A percentile compares a stretch with the other conserved stretches of the same genome.
Conservation (phyloP, 2,888 invertebrate genomes). For the Scaptomyza reducta region DNA sequence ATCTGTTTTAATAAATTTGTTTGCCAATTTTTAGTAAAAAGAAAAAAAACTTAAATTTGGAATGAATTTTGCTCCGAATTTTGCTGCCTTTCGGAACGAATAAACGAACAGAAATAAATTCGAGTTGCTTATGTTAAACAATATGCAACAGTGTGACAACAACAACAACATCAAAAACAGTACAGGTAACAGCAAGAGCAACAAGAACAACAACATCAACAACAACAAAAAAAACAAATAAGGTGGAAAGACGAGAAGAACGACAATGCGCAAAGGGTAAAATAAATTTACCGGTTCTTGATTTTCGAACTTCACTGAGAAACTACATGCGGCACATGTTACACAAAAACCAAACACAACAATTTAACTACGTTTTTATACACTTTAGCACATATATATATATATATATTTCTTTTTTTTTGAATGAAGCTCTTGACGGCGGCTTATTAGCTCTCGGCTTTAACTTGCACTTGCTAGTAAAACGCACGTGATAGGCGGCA, state of each 20-base stretch:
- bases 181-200: conserved; percentile 11
- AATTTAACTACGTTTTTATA: conserved; percentile 16
- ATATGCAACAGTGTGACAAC: conserved; percentile 60
- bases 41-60: background rate
- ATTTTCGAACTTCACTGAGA: conserved; percentile 23
- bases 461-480: conserved; percentile 13
- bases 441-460: conserved; percentile 12
- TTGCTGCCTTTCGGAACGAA: conserved; percentile 16
- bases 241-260: conserved; percentile 34
- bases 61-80: background rate
- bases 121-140: conserved; percentile 6
- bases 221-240: conserved; percentile 23
- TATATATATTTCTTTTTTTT: too few relatives aligned
- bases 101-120: background rate
- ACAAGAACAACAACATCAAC: conserved; percentile 25
- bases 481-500: conserved; percentile 11
- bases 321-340: conserved; percentile 43
- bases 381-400: conserved; percentile 5
- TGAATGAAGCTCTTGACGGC: conserved; percentile 22
- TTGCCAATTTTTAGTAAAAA: background rate
- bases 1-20: background rate
- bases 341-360: conserved; percentile 9
- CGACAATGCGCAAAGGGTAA: conserved; percentile 29
- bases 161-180: conserved; percentile 29
- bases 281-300: conserved; percentile 67